Conservation (phyloP, 2,888 invertebrate genomes). For the Periphyllus acericola region DNA sequence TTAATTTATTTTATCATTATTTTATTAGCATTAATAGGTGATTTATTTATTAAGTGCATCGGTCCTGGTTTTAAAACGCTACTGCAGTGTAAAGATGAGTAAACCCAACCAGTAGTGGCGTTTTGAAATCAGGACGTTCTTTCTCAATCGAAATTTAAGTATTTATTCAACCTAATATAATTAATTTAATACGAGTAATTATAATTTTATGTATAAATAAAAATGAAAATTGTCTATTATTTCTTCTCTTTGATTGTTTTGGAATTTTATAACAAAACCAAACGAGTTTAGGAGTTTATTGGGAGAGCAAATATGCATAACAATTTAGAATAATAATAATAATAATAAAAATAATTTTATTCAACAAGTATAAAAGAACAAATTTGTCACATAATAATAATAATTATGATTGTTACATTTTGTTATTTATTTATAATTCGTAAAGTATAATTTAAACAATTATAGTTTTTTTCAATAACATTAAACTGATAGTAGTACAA, state of each 20-base stretch:
- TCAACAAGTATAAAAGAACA: slow-evolving; percentile 62
- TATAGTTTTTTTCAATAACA: slow-evolving; percentile 14
- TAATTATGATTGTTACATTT: slow-evolving; percentile 37
- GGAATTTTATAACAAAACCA: background rate
- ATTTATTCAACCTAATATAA: slow-evolving; percentile 14
- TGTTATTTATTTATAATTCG: slow-evolving; percentile 19
- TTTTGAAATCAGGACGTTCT: slow-evolving; percentile 49
- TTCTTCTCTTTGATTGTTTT: background rate
- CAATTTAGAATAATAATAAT: slow-evolving; percentile 10
- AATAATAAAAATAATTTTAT: slow-evolving; percentile 59
- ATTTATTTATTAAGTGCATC: slow-evolving; percentile 31
- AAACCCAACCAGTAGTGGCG: slow-evolving; percentile 23
- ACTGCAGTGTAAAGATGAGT: slow-evolving; percentile 18
- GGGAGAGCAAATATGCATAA: background rate
- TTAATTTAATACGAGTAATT: background rate
- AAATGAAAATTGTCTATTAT: background rate
- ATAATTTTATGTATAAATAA: background rate
- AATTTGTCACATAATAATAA: slow-evolving; percentile 41
- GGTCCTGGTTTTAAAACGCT: slow-evolving; percentile 52
- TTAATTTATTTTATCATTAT: background rate
- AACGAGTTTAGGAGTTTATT: background rate
- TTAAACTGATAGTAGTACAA: slow-evolving; percentile 30
- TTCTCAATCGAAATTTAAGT: background rate
- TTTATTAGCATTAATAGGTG: background rate
- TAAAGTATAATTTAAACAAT: slow-evolving; percentile 27